Conservation (phyloP, 2,113 vertebrate species). For the Thamnaconus septentrionalis region DNA sequence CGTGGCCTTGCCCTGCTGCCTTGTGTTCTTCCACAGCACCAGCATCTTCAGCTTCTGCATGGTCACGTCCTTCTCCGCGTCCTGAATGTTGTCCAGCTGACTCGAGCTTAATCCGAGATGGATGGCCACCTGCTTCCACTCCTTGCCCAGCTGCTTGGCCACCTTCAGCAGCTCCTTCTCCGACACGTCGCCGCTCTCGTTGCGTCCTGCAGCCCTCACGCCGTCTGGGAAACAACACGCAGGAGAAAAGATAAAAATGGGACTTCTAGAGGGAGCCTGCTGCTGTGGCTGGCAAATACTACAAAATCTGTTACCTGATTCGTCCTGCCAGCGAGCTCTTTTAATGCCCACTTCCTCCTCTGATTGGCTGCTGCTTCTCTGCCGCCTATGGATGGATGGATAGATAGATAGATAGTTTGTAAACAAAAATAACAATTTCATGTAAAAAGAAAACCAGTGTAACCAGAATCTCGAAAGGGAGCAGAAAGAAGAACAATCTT, state of each 20-base stretch:
- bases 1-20: conserved; percentile 55
- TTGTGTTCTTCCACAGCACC: conserved; percentile 77
- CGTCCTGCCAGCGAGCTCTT: conserved; percentile 51
- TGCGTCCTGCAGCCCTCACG: background rate
- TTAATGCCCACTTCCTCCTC: conserved; percentile 72
- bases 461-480: no score
- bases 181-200: conserved; percentile 51
- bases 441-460: no score
- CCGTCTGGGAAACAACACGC: conserved; percentile 60
- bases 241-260: background rate
- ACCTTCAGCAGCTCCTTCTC: conserved; percentile 78
- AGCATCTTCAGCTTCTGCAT: conserved; percentile 79
- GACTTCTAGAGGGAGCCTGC: no score
- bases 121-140: conserved; percentile 80
- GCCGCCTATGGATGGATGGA: conserved; percentile 53
- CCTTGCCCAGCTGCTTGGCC: conserved; percentile 73
- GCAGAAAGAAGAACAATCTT: no score
- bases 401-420: background rate
- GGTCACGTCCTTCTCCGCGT: conserved; percentile 60
- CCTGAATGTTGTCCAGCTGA: conserved; percentile 75
- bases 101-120: conserved; percentile 71
- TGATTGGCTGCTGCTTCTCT: conserved; percentile 59
- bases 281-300: no score
- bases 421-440: no score
- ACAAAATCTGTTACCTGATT: conserved; percentile 65